phyloP scores from a whole-genome alignment of 2,797 vertebrate species.

The Amniataba percoides region DNA sequence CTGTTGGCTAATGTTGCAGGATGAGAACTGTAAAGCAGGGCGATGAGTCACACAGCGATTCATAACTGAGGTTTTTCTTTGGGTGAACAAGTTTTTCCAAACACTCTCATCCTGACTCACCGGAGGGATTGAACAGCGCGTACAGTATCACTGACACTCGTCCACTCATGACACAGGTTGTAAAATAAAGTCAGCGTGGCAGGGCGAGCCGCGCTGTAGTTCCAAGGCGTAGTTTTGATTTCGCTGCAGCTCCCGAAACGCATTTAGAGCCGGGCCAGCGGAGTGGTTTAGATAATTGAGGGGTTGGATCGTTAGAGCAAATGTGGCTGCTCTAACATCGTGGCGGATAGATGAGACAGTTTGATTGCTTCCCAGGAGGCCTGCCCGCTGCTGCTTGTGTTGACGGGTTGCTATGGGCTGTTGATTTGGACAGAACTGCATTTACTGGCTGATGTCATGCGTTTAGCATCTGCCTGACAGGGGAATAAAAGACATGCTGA shows the following conservation, averaged over 20 bases:
- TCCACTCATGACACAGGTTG: constrained; percentile 14
- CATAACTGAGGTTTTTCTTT: constrained; percentile 47
- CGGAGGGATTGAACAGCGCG: constrained; percentile 12
- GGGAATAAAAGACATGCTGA: constrained; percentile 55
- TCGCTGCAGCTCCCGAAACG: constrained; percentile 30
- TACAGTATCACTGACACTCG: constrained; percentile 4
- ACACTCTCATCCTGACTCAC: constrained; percentile 50
- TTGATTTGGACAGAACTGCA: constrained; percentile 67
- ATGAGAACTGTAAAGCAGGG: not conserved
- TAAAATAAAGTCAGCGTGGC: constrained; percentile 13
- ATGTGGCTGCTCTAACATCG: constrained; percentile 42
- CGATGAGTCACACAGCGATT: constrained; percentile 56
- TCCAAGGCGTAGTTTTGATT: constrained; percentile 10
- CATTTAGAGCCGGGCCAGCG: constrained; percentile 23
- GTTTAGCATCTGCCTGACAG: constrained; percentile 60
- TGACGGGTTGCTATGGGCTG: constrained; percentile 78
- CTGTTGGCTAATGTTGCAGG: constrained; percentile 19
- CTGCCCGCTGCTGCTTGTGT: constrained; percentile 64
- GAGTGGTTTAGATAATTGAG: constrained; percentile 53
- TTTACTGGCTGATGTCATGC: constrained; percentile 80
- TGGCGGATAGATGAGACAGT: constrained; percentile 45
- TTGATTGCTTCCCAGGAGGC: constrained; percentile 58
- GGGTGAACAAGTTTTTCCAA: constrained; percentile 58
- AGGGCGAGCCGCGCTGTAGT: not conserved
- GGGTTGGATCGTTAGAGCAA: constrained; percentile 44